A percentile compares a stretch with the other conserved stretches of the same genome.
phyloP scores from a whole-genome alignment of 2,797 vertebrate genomes.

The Gymnocypris eckloni region DNA sequence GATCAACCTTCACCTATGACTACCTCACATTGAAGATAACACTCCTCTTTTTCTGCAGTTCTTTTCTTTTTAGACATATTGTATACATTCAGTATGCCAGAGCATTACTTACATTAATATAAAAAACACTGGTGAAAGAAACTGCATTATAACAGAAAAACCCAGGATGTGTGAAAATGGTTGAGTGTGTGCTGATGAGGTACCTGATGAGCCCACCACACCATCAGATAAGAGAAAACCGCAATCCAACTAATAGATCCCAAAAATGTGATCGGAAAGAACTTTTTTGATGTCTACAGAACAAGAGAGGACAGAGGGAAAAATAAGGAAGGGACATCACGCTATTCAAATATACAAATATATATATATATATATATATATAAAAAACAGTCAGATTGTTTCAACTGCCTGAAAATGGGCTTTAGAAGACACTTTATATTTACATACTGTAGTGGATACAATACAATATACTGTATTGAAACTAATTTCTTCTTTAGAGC shows the following conservation, averaged over 20 bases:
- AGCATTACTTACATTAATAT: neutral
- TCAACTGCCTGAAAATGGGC: neutral
- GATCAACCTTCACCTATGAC: constrained; percentile 39
- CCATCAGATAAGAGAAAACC: constrained; percentile 97
- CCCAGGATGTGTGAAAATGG: neutral
- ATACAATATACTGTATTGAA: neutral
- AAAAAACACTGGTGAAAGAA: neutral
- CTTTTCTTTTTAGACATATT: neutral
- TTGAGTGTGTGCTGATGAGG: neutral
- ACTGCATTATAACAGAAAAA: neutral
- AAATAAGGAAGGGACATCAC: neutral
- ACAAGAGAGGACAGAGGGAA: neutral
- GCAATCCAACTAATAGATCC: constrained; percentile 96
- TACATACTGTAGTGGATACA: neutral
- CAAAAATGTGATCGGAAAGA: constrained; percentile 91
- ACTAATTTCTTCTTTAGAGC: neutral
- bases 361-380: neutral
- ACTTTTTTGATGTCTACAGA: constrained; percentile 82
- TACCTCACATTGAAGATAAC: constrained; percentile 19
- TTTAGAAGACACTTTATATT: neutral
- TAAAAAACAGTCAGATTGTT: neutral
- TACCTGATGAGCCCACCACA: constrained; percentile 98
- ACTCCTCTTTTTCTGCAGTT: constrained; percentile 9
- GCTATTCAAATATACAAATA: neutral
- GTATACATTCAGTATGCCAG: neutral